Percentiles rank a stretch among this genome's conserved stretches.
These are phyloP conservation scores for Petrocephalus schoutedeni DNA, from an alignment of 2,797 vertebrate species.

Conservation along the genomic window DNA sequence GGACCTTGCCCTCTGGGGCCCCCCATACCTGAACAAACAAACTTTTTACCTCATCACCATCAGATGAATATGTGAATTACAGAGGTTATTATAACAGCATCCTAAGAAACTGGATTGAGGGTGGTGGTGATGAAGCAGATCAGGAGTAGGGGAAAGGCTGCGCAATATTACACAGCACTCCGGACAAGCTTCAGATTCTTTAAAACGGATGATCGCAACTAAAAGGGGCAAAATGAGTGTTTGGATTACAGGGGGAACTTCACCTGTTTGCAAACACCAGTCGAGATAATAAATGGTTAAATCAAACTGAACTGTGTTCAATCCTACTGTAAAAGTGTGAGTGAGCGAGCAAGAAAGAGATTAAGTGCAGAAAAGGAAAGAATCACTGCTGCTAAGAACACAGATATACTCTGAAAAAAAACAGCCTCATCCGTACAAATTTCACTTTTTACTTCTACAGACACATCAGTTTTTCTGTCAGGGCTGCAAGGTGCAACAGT, in stretches of 20 bases:
- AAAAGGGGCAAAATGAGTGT: background rate
- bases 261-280: background rate
- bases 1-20: no score
- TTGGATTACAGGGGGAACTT: background rate
- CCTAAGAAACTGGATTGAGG: background rate
- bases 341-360: background rate
- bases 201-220: background rate
- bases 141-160: background rate
- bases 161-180: background rate
- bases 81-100: background rate
- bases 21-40: no score
- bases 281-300: background rate
- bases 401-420: background rate
- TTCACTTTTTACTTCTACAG: background rate
- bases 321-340: background rate
- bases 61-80: background rate
- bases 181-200: background rate
- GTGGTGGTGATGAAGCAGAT: background rate
- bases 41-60: no score
- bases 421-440: background rate
- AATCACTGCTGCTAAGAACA: background rate
- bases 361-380: background rate
- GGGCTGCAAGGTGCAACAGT: background rate
- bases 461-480: background rate
- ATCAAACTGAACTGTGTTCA: background rate